phyloP scores from a whole-genome alignment of 1,140 invertebrate genomes.

The Pseudomyrmex cubaensis region DNA sequence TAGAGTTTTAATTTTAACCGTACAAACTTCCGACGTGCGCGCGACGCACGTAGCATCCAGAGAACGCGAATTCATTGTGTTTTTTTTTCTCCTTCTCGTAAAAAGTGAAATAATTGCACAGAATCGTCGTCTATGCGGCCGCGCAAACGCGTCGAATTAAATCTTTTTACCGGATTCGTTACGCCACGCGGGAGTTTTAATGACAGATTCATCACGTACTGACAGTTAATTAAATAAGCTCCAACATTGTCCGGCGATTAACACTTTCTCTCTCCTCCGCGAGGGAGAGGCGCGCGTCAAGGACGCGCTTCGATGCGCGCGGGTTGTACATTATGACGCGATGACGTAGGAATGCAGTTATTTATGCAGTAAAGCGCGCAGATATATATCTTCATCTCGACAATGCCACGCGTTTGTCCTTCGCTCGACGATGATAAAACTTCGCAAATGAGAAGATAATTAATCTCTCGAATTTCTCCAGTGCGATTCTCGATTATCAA shows the following conservation, averaged over 20 bases:
- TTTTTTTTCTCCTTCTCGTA: neutral
- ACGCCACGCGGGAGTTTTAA: neutral
- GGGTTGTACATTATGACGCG: neutral
- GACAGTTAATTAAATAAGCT: slow-evolving; percentile 45
- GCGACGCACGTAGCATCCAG: neutral
- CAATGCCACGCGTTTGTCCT: neutral
- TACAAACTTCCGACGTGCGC: slow-evolving; percentile 9
- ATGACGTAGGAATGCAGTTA: slow-evolving; percentile 19
- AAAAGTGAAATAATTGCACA: neutral
- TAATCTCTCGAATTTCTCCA: neutral
- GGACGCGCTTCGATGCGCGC: slow-evolving; percentile 41
- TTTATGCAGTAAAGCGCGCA: neutral
- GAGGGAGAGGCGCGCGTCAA: slow-evolving; percentile 34
- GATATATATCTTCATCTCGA: neutral
- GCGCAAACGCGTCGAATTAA: neutral
- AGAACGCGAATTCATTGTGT: neutral
- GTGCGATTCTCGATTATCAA: too few species aligned
- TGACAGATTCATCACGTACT: neutral
- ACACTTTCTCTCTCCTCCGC: slow-evolving; percentile 42
- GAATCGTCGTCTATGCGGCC: neutral
- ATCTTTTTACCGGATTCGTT: neutral
- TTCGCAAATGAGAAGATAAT: neutral
- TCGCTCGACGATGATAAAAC: neutral
- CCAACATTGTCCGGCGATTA: slow-evolving; percentile 31
- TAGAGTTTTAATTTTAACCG: slow-evolving; percentile 17